Conservation (phyloP, 2,888 invertebrate species). For the Rhogogaster chlorosoma region DNA sequence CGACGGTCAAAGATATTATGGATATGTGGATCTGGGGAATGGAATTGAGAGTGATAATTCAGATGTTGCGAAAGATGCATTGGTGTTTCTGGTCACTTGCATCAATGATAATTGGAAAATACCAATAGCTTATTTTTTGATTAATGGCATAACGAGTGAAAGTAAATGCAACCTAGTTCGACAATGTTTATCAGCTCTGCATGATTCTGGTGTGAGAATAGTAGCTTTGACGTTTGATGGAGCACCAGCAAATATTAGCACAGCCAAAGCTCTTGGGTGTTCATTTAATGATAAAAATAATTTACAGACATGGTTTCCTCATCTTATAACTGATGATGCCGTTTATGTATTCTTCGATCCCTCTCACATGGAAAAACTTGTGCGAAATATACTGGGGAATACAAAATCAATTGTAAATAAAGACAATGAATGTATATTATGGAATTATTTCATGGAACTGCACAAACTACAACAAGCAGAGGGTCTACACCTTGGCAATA, state of each 20-base stretch:
- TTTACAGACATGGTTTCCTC: slow-evolving; percentile 32
- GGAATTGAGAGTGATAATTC: slow-evolving; percentile 48
- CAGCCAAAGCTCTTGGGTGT: slow-evolving; percentile 30
- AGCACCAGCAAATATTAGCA: slow-evolving; percentile 24
- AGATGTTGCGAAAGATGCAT: slow-evolving; percentile 60
- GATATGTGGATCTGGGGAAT: slow-evolving; percentile 54
- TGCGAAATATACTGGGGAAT: not conserved
- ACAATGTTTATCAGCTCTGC: slow-evolving; percentile 39
- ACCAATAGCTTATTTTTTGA: slow-evolving; percentile 70
- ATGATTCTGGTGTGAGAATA: slow-evolving; percentile 37
- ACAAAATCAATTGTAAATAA: not conserved
- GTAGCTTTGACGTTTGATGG: slow-evolving; percentile 46
- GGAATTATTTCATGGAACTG: not conserved
- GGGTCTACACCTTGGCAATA: slow-evolving; percentile 1
- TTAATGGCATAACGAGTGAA: slow-evolving; percentile 60
- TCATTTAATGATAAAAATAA: not conserved
- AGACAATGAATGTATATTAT: not conserved
- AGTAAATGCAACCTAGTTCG: slow-evolving; percentile 58
- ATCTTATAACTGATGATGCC: not conserved
- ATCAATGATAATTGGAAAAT: slow-evolving; percentile 68
- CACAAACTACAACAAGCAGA: not conserved
- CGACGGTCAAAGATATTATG: slow-evolving; percentile 52
- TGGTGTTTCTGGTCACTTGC: slow-evolving; percentile 66
- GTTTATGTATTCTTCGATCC: slow-evolving; percentile 7
- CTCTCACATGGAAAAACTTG: slow-evolving; percentile 8